Percentiles rank a stretch among this genome's conserved stretches.
These are phyloP conservation scores for Pomacea maculata DNA, from an alignment of 1,140 invertebrate genomes.

Conservation along the genomic window DNA sequence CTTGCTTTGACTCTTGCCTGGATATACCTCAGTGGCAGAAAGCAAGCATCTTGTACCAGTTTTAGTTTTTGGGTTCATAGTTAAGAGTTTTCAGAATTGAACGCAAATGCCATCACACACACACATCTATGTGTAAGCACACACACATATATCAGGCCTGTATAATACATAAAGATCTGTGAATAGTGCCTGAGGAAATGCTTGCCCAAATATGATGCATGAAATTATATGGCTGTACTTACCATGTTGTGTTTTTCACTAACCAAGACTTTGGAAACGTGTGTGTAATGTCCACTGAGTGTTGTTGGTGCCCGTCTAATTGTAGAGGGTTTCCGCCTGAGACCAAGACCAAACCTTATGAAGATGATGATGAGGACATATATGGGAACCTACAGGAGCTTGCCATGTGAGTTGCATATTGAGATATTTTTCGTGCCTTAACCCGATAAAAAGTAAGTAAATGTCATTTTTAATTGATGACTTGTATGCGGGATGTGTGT, in stretches of 20 bases:
- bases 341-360: slow-evolving; percentile 38
- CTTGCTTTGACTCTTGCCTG: no score
- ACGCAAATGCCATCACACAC: no score
- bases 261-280: neutral
- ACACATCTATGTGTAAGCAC: no score
- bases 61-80: no score
- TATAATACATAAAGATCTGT: no score
- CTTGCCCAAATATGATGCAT: no score
- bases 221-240: no score
- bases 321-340: slow-evolving; percentile 63
- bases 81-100: no score
- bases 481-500: slow-evolving; percentile 12
- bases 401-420: slow-evolving; percentile 63
- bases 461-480: neutral
- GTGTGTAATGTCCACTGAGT: neutral
- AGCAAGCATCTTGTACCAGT: no score
- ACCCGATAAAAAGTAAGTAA: neutral
- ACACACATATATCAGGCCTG: no score
- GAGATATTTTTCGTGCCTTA: slow-evolving; percentile 33
- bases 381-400: slow-evolving; percentile 68
- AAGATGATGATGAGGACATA: slow-evolving; percentile 68
- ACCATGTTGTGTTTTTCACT: neutral
- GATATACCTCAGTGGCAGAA: no score
- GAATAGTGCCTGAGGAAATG: no score
- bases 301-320: slow-evolving; percentile 24